phyloP scores from a whole-genome alignment of 1,140 invertebrate species.

The Eufriesea mexicana region DNA sequence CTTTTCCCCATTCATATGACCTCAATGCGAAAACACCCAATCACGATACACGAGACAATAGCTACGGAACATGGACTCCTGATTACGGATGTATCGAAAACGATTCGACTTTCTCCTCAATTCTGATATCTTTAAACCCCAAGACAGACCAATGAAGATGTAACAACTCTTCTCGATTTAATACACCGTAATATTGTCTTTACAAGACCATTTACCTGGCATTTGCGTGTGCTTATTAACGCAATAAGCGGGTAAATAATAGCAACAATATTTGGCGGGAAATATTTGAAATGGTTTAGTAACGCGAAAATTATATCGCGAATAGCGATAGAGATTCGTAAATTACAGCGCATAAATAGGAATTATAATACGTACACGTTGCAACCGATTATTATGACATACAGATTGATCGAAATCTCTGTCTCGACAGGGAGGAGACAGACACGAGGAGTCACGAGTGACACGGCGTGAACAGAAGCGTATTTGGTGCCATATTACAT shows the following conservation, averaged over 20 bases:
- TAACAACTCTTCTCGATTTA: background rate
- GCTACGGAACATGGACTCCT: slow-evolving; percentile 66
- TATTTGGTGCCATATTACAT: slow-evolving; percentile 79
- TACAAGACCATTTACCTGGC: background rate
- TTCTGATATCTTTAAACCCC: slow-evolving; percentile 8
- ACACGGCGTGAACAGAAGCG: slow-evolving; percentile 37
- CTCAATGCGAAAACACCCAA: background rate
- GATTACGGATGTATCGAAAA: slow-evolving; percentile 72
- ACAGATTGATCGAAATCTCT: background rate
- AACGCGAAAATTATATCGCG: background rate
- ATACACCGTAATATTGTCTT: background rate
- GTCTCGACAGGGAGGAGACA: background rate
- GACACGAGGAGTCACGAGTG: background rate
- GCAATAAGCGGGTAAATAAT: fast-evolving
- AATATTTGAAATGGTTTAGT: background rate
- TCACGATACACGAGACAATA: background rate
- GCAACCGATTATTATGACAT: background rate
- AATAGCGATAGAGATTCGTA: slow-evolving; percentile 1
- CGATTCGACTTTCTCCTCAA: slow-evolving; percentile 62
- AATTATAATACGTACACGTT: background rate
- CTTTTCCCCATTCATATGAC: slow-evolving; percentile 33
- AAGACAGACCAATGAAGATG: background rate
- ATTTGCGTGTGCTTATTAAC: no score
- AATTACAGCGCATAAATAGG: background rate
- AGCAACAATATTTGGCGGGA: background rate